Evolutionary conservation across 2,113 vertebrate genomes (phyloP).

Genomic region (Pithys albifrons): DNA sequence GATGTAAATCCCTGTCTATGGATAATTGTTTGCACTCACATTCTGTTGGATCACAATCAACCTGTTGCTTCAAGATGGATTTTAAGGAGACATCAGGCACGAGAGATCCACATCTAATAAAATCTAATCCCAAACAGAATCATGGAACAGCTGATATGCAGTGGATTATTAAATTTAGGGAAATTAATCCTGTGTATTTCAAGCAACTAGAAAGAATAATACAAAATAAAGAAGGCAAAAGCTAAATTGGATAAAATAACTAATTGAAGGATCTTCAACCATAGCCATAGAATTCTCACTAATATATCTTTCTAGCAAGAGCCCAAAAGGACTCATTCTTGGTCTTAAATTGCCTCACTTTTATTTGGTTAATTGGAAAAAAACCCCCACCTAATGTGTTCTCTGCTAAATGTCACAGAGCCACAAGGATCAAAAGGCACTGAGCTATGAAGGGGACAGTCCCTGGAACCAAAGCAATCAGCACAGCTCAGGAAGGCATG

Average conservation of each 20-base stretch:
- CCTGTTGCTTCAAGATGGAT: not conserved
- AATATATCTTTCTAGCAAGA: not conserved
- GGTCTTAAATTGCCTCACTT: not conserved
- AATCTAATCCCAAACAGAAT: not conserved
- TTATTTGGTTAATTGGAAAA: not conserved
- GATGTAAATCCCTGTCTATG: not conserved
- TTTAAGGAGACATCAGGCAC: not conserved
- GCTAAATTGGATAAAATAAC: not conserved
- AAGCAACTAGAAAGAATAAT: not conserved
- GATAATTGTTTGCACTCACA: not conserved
- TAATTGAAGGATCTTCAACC: not conserved
- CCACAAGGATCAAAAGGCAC: not conserved
- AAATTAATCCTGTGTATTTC: not conserved
- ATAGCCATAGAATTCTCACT: not conserved
- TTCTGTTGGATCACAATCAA: not conserved
- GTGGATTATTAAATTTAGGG: not conserved
- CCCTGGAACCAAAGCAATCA: not conserved
- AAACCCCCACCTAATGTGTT: not conserved
- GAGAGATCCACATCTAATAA: not conserved
- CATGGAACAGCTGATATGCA: not conserved
- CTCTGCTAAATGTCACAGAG: not conserved
- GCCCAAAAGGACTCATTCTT: not conserved
- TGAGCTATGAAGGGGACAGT: not conserved
- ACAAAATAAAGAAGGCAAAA: not conserved
- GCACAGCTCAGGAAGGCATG: not conserved